Percentiles rank a stretch among this genome's conserved stretches.
Conservation (phyloP, 2,797 vertebrate genomes). For the Neosilurus mollespiculum region DNA sequence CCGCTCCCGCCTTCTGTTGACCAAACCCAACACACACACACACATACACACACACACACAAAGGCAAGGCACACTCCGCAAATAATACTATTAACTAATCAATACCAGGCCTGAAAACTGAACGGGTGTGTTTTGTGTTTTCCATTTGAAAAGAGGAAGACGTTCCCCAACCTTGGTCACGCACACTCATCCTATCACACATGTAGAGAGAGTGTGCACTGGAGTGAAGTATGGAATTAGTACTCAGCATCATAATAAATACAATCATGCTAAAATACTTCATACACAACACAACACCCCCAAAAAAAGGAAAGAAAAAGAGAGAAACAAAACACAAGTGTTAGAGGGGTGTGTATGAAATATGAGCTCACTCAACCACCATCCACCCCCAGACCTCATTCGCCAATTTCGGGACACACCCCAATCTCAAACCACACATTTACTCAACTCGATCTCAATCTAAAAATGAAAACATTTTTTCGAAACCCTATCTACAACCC, state of each 20-base stretch:
- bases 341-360: constrained; percentile 30
- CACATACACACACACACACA: constrained; percentile 16
- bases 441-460: neutral
- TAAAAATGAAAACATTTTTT: neutral
- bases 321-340: neutral
- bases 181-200: neutral
- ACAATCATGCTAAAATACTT: neutral
- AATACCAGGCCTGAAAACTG: constrained; percentile 47
- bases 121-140: neutral
- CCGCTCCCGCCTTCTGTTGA: constrained; percentile 53
- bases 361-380: constrained; percentile 13
- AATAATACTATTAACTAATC: constrained; percentile 60
- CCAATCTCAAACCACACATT: neutral
- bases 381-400: constrained; percentile 15
- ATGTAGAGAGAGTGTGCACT: neutral
- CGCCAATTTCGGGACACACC: neutral
- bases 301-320: no score
- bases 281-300: no score
- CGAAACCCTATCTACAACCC: neutral
- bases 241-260: neutral
- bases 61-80: constrained; percentile 51
- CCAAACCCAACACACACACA: constrained; percentile 45
- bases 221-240: no score
- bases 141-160: constrained; percentile 35
- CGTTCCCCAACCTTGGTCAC: neutral